Base-by-base conservation (phyloP, 1,140 invertebrate species). In the Anadara kagoshimensis region DNA sequence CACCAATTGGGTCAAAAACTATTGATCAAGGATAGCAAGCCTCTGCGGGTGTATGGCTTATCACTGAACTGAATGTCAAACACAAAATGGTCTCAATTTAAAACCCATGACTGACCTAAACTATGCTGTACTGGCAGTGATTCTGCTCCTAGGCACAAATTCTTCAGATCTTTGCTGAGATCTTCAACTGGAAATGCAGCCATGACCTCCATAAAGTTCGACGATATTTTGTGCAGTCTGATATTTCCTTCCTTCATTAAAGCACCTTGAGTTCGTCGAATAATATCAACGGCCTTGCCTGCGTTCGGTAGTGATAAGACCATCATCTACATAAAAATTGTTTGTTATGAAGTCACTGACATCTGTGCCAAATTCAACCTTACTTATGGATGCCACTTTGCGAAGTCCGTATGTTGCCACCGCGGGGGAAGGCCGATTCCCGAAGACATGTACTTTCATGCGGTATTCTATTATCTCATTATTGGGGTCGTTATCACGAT, bases 1-100 rank as follows among this genome's bases (percentile, higher is more conserved):
- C 76, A 26, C 73, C 79, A 18, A 78, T 51, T 14, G 78, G 76
- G 29, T 80, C 76, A 59, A 49, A 80, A 43, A 18, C 49, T 69
- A 20, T 59, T 67, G 3, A 80, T 41, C 0, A 64, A 70, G 10
- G 79, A 70, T 2, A 81, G 11, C n/a, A 64, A 45, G 11, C 49
- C 63, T 22, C 59, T 53, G 12, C 44, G 41, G 7, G 65, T 57
- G 26, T 24, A 69, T 5, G 69, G 70, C 66, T 69, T 68, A 11
- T 59, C 59, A 16, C 56, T 36, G 18, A 36, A 12, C 11, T 22
- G 45, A 20, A 61, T 16, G 4, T 36, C 24, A 51, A 75, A 78
- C 8, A n/a, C 57, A 24, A 78, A 70, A 7, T 4, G 54, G 44
- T 75, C 76, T 1, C 26, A 53, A 2, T 64, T 20, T 26, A 71